A percentile compares a stretch with the other conserved stretches of the same genome.
phyloP scores from a whole-genome alignment of 2,888 invertebrate genomes.

The Hyles lineata region DNA sequence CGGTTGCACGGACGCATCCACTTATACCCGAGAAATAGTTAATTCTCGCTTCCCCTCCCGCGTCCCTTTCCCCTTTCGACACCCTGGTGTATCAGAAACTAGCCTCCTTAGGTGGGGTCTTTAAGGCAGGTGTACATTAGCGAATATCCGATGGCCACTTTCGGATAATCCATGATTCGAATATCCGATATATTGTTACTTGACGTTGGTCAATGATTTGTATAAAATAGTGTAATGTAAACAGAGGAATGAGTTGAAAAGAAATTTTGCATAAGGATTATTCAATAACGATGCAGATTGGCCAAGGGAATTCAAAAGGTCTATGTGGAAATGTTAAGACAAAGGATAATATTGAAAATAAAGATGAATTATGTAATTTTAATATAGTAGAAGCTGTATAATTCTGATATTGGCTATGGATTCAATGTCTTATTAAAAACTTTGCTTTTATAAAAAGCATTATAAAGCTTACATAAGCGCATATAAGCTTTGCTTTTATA shows the following conservation, averaged over 20 bases:
- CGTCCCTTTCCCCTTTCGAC: not conserved
- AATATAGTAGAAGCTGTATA: not conserved
- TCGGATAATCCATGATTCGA: not conserved
- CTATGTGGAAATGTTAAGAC: too few relatives aligned
- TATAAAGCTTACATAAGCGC: too few relatives aligned
- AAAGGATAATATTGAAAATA: too few relatives aligned
- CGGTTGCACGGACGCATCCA: conserved; percentile 48
- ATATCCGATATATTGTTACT: not conserved
- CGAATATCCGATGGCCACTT: not conserved
- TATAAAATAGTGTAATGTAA: too few relatives aligned
- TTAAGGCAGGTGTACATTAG: not conserved
- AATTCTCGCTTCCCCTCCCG: conserved; percentile 40
- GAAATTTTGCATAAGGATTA: too few relatives aligned
- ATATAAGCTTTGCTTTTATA: not conserved
- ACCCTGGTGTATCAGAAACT: not conserved
- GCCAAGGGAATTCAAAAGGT: too few relatives aligned
- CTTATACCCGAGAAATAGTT: conserved; percentile 77
- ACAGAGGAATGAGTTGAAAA: too few relatives aligned
- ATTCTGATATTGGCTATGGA: not conserved
- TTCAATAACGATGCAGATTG: too few relatives aligned
- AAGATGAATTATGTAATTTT: too few relatives aligned
- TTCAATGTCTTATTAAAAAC: not conserved
- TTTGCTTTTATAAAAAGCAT: not conserved
- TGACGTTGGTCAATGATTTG: not conserved
- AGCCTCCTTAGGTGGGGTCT: not conserved